Evolutionary conservation across 2,113 vertebrate genomes (phyloP).

Genomic region (Etheostoma spectabile): DNA sequence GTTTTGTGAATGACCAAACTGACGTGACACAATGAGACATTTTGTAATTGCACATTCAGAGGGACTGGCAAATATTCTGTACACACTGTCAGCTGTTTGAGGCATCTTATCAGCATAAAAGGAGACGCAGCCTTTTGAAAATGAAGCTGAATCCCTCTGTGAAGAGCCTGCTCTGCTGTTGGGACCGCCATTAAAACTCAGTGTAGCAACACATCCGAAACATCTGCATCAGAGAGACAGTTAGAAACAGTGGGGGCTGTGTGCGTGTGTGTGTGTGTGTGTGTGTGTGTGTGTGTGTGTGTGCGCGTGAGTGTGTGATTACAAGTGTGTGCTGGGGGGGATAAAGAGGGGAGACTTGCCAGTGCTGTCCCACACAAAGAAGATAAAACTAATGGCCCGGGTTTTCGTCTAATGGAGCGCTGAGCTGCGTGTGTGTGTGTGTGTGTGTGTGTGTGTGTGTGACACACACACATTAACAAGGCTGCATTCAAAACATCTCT

Average conservation of each 20-base stretch:
- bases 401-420: constrained; percentile 74
- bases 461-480: constrained; percentile 29
- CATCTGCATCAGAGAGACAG: constrained; percentile 49
- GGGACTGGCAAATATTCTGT: constrained; percentile 3
- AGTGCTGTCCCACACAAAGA: constrained; percentile 61
- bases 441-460: constrained; percentile 19
- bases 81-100: constrained; percentile 49
- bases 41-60: constrained; percentile 18
- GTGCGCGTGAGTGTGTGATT: constrained; percentile 24
- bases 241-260: neutral
- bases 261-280: no score
- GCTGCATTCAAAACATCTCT: constrained; percentile 69
- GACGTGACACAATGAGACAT: constrained; percentile 16
- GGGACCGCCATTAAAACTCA: constrained; percentile 36
- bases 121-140: constrained; percentile 20
- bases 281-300: constrained; percentile 18
- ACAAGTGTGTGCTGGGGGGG: constrained; percentile 21
- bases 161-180: constrained; percentile 13
- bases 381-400: constrained; percentile 76
- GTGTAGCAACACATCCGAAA: constrained; percentile 27
- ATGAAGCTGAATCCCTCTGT: constrained; percentile 11
- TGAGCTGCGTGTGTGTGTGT: constrained; percentile 34
- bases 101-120: constrained; percentile 42
- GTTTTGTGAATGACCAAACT: constrained; percentile 45
- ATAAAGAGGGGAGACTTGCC: constrained; percentile 44